Percentiles rank a stretch among this genome's conserved stretches.
Evolutionary conservation across 1,140 invertebrate species (phyloP).

Genomic region (Drosophila triauraria): DNA sequence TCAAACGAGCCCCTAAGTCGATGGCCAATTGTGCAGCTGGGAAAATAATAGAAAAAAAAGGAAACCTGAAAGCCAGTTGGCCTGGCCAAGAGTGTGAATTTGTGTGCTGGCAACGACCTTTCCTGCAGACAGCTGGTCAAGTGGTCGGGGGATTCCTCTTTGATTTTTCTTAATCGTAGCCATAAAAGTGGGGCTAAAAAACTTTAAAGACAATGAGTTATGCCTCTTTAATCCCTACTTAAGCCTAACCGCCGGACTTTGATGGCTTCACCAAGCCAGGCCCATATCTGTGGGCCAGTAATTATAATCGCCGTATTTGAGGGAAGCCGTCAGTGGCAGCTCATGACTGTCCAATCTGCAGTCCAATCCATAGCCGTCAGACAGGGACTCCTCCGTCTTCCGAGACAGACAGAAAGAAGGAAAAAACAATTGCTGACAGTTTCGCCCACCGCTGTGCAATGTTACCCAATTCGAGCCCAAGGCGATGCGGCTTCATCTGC

Average conservation of each 20-base stretch:
- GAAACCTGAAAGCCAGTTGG: constrained; percentile 48
- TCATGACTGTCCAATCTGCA: constrained; percentile 23
- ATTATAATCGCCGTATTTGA: constrained; percentile 50
- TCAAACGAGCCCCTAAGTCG: constrained; percentile 71
- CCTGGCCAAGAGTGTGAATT: constrained; percentile 42
- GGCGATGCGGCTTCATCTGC: constrained; percentile 65
- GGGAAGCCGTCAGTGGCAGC: constrained; percentile 2
- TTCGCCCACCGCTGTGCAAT: constrained; percentile 55
- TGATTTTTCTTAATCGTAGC: not conserved
- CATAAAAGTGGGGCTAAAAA: not conserved
- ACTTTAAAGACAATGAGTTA: not conserved
- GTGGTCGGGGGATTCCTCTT: constrained; percentile 3
- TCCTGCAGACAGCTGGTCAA: constrained; percentile 40
- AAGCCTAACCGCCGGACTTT: not conserved
- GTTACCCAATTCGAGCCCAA: constrained; percentile 66
- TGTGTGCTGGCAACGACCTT: constrained; percentile 61
- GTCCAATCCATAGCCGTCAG: constrained; percentile 11
- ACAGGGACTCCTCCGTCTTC: constrained; percentile 35
- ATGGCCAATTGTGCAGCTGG: constrained; percentile 71
- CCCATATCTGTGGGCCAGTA: constrained; percentile 26
- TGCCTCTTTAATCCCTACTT: constrained; percentile 17
- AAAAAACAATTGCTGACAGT: constrained; percentile 54
- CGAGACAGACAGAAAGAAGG: constrained; percentile 14
- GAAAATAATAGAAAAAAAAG: constrained; percentile 18
- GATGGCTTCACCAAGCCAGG: constrained; percentile 8